phyloP scores from a whole-genome alignment of 2,888 invertebrate species.

The Polylopha cassiicola region DNA sequence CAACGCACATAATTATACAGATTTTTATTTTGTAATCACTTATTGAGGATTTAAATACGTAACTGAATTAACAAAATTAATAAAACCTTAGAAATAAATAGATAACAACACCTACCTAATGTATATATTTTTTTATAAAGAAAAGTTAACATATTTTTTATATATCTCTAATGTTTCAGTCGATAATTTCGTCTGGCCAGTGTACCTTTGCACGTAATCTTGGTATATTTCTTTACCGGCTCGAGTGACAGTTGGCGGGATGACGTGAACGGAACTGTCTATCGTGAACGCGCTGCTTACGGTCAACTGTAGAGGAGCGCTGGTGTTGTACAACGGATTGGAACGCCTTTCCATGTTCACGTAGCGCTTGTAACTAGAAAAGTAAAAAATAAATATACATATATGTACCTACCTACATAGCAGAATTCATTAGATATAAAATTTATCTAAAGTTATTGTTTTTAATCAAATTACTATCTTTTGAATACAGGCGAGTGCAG shows the following conservation, averaged over 20 bases:
- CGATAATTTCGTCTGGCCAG: conserved; percentile 68
- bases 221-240: conserved; percentile 82
- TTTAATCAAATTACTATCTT: too few species aligned
- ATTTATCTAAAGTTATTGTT: too few species aligned
- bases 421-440: too few species aligned
- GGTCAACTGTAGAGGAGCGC: conserved; percentile 74
- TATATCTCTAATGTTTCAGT: conserved; percentile 43
- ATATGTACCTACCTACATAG: too few species aligned
- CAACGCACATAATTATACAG: too few species aligned
- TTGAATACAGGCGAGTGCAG: too few species aligned
- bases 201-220: conserved; percentile 78
- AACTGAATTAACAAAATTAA: too few species aligned
- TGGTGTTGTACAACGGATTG: conserved; percentile 66
- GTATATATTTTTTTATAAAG: conserved; percentile 25
- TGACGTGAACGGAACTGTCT: conserved; percentile 80
- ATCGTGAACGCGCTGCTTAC: conserved; percentile 80
- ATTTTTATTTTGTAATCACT: too few species aligned
- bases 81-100: too few species aligned
- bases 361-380: conserved; percentile 74
- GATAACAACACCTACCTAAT: too few species aligned
- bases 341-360: conserved; percentile 81
- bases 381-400: conserved; percentile 1
- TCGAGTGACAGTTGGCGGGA: conserved; percentile 80
- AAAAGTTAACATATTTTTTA: conserved; percentile 56
- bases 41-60: too few species aligned